Percentiles rank a stretch among this genome's conserved stretches.
Conservation (phyloP, 2,113 vertebrate genomes). For the Phyllostomus discolor region DNA sequence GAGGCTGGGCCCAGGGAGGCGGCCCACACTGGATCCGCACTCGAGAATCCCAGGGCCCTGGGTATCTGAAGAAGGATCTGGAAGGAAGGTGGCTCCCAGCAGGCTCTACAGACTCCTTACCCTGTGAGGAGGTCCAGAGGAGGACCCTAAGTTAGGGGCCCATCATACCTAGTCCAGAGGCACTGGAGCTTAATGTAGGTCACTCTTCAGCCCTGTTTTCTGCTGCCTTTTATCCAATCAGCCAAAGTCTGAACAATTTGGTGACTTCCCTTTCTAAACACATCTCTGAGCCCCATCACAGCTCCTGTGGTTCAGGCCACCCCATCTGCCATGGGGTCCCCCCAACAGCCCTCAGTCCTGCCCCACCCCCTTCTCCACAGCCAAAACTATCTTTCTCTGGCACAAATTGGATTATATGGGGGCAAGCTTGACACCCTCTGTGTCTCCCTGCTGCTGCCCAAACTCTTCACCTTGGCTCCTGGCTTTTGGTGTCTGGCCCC, state of each 20-base stretch:
- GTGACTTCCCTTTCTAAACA: not conserved
- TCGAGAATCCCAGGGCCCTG: not conserved
- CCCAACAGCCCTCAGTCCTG: not conserved
- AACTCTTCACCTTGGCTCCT: not conserved
- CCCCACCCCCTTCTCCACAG: not conserved
- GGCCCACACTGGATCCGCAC: not conserved
- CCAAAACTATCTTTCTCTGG: not conserved
- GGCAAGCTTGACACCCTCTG: not conserved
- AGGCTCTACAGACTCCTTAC: not conserved
- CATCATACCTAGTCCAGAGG: not conserved
- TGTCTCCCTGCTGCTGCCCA: not conserved
- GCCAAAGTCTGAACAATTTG: not conserved
- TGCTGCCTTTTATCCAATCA: not conserved
- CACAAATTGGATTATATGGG: fast-evolving
- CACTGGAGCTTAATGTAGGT: not conserved
- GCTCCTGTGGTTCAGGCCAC: not conserved
- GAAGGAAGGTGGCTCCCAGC: not conserved
- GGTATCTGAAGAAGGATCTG: not conserved
- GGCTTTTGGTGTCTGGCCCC: not conserved
- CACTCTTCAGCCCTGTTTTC: not conserved
- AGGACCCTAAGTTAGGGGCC: fast-evolving
- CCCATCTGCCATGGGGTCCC: not conserved
- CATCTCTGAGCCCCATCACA: not conserved
- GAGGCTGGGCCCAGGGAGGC: not conserved
- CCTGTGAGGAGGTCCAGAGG: not conserved